Base-by-base conservation (phyloP, 2,888 invertebrate species). In the Bursaphelenchus okinawaensis region DNA sequence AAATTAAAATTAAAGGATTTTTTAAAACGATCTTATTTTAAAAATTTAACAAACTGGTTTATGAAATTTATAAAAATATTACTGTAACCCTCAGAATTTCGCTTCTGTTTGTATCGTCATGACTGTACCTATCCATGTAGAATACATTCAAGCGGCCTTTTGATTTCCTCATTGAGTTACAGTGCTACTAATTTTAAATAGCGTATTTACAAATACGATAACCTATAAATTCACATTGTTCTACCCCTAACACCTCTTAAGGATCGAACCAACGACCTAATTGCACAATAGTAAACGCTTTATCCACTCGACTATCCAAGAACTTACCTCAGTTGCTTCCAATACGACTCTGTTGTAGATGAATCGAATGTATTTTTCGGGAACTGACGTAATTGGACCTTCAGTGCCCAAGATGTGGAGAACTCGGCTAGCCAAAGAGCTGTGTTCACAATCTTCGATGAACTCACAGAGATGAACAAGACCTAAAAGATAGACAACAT, bases 401-500 rank as follows among this genome's bases (percentile, higher is more conserved):
- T 99, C 98, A 68, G 92, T 90, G 0, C 98, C 98, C 0, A 99
- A 86, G 62, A 99, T 86, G 86, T 98, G 93, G 51, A 99, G 86
- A 75, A 99, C 96, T 27, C 93, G 88, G 0, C 96, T 96, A 3
- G 96, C 95, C 73, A 99, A 87, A 63, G 92, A 91, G 0, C 92
- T 91, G 83, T 99, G 96, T 81, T 99, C 98, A 83, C 98, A 99
- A 84, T 99, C 98, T 83, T 99, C 98, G 75, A 99, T 99, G 80
- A 99, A 99, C 84, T 99, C 98, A 82, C 98, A 98, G 3, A 99
- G 87, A 85, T 98, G 95, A 0, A 94, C 92, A 16, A 99, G 84
- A 16, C 88, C 87, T 86, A 59, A 54, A 66, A 29, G n/a, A n/a
- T n/a, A n/a, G n/a, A 59, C 8, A 59, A 59, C 7, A 29, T 16